Conservation (phyloP, 2,888 invertebrate genomes). For the Platerodrilus igneus region DNA sequence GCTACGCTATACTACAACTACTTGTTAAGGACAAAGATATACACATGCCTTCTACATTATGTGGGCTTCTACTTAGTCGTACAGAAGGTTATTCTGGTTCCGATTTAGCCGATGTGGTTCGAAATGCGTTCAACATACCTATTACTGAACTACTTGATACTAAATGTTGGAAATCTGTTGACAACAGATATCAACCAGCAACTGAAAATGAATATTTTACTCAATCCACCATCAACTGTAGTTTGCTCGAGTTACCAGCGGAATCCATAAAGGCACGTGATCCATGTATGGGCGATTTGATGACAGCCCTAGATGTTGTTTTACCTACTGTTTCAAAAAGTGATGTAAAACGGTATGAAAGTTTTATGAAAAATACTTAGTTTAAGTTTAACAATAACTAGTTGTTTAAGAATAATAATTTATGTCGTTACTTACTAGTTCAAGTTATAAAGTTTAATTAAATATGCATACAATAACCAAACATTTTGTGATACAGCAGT, state of each 20-base stretch:
- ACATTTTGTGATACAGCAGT: no score
- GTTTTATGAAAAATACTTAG: slow-evolving; percentile 11
- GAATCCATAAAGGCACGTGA: slow-evolving; percentile 36
- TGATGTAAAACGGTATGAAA: slow-evolving; percentile 35
- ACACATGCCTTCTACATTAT: slow-evolving; percentile 28
- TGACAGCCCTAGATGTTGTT: slow-evolving; percentile 34
- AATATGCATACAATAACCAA: no score
- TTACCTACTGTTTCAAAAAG: slow-evolving; percentile 35
- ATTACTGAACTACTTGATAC: slow-evolving; percentile 48
- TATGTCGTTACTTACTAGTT: no score
- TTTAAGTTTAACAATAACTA: no score
- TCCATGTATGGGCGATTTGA: slow-evolving; percentile 37
- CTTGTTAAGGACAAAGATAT: slow-evolving; percentile 33
- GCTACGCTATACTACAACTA: slow-evolving; percentile 37
- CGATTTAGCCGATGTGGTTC: slow-evolving; percentile 50
- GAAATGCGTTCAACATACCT: slow-evolving; percentile 49
- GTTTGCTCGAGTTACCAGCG: slow-evolving; percentile 35
- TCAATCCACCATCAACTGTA: slow-evolving; percentile 10
- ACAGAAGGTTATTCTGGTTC: slow-evolving; percentile 55
- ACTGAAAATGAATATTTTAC: background rate
- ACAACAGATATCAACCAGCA: slow-evolving; percentile 36
- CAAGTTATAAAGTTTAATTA: no score
- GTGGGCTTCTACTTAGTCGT: slow-evolving; percentile 43
- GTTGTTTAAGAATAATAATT: no score
- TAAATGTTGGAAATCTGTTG: slow-evolving; percentile 42